Evolutionary conservation across 2,888 invertebrate genomes (phyloP).

Genomic region (Philonicus albiceps): DNA sequence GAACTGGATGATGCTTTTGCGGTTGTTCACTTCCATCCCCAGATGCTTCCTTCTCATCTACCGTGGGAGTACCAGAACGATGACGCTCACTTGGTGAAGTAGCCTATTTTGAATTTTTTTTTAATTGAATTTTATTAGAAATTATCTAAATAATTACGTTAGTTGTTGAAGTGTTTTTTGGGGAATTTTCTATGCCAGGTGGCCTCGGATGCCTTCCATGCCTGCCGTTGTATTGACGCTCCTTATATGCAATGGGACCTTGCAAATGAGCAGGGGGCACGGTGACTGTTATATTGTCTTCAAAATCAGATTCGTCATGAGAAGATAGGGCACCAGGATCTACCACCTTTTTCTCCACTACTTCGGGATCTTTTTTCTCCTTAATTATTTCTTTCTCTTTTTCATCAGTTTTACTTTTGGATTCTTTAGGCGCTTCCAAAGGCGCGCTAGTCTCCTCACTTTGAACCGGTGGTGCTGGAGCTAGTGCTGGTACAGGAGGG

Average conservation of each 20-base stretch:
- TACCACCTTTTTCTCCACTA: slow-evolving; percentile 39
- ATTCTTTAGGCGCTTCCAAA: not conserved
- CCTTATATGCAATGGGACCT: slow-evolving; percentile 50
- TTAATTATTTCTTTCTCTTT: not conserved
- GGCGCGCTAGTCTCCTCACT: not conserved
- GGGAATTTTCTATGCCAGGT: slow-evolving; percentile 64
- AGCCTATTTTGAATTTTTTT: not conserved
- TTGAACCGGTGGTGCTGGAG: not conserved
- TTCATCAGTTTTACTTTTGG: not conserved
- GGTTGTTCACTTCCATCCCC: not conserved
- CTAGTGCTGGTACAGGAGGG: not conserved
- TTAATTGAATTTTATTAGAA: not conserved
- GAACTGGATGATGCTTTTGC: slow-evolving; percentile 50
- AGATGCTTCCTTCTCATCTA: slow-evolving; percentile 66
- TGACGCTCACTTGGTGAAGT: slow-evolving; percentile 64
- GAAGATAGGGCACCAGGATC: slow-evolving; percentile 45
- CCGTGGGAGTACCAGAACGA: slow-evolving; percentile 75
- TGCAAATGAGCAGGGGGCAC: slow-evolving; percentile 64
- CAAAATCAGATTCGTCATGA: slow-evolving; percentile 66
- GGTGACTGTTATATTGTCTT: slow-evolving; percentile 69
- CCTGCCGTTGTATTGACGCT: slow-evolving; percentile 51
- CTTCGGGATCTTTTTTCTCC: slow-evolving; percentile 33
- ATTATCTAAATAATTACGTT: slow-evolving; percentile 5
- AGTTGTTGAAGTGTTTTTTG: slow-evolving; percentile 7
- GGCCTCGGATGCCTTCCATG: slow-evolving; percentile 59